Conservation (phyloP, 2,888 invertebrate genomes). For the Halictus quadricinctus region DNA sequence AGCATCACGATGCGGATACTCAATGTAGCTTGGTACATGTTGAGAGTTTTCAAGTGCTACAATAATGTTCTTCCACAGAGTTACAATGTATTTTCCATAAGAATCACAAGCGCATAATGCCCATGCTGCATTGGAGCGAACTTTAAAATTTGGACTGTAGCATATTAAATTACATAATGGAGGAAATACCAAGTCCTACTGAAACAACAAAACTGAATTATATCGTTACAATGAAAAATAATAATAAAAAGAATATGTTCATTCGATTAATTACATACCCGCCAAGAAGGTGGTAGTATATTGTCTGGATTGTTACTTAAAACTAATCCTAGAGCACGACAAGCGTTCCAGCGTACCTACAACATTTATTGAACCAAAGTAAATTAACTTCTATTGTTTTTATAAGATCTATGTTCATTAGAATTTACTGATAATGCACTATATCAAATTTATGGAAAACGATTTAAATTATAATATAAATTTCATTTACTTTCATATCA, state of each 20-base stretch:
- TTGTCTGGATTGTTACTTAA: conserved; percentile 84
- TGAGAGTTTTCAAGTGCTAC: conserved; percentile 90
- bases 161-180: conserved; percentile 87
- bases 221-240: conserved; percentile 21
- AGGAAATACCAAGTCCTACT: conserved; percentile 86
- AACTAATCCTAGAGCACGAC: conserved; percentile 92
- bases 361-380: conserved; percentile 39
- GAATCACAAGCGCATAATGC: conserved; percentile 87
- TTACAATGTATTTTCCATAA: conserved; percentile 86
- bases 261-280: conserved; percentile 76
- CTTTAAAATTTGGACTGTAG: conserved; percentile 93
- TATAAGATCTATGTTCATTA: background rate
- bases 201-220: conserved; percentile 50
- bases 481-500: conserved; percentile 88
- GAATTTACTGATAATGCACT: background rate
- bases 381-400: conserved; percentile 9
- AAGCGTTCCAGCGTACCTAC: conserved; percentile 94
- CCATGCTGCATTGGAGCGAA: conserved; percentile 92
- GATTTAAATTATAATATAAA: conserved; percentile 8
- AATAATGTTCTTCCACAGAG: conserved; percentile 89
- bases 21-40: conserved; percentile 91
- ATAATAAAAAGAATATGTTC: background rate
- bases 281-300: conserved; percentile 80
- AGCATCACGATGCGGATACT: conserved; percentile 93
- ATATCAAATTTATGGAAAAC: background rate